These are phyloP conservation scores for Papilio xuthus DNA, from an alignment of 1,140 invertebrate species.

Conservation along the genomic window DNA sequence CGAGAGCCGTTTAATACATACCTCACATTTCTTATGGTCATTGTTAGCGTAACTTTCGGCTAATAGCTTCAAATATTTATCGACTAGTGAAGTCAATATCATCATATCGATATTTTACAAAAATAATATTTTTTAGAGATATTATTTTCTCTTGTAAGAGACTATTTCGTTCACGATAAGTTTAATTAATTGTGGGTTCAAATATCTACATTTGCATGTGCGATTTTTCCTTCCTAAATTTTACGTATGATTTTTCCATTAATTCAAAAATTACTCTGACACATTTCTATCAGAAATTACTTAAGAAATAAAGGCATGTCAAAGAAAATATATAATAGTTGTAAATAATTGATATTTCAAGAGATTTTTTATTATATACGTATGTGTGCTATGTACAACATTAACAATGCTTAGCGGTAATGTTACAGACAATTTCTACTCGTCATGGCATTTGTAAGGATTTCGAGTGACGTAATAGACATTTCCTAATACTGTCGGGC, in stretches of 20 bases:
- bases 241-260: no score
- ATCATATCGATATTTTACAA: not conserved
- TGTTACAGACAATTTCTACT: slow-evolving; percentile 22
- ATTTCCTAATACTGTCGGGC: slow-evolving; percentile 18
- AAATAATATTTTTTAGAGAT: no score
- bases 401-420: slow-evolving; percentile 17
- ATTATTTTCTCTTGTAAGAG: no score
- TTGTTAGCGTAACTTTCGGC: slow-evolving; percentile 38
- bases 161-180: not conserved
- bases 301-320: no score
- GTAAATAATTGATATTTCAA: not conserved
- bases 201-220: no score
- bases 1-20: slow-evolving; percentile 41
- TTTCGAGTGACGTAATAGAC: slow-evolving; percentile 26
- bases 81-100: not conserved
- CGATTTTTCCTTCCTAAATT: no score
- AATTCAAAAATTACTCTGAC: no score
- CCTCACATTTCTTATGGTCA: slow-evolving; percentile 41
- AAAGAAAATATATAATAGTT: no score
- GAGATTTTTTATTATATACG: not conserved
- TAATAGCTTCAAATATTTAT: slow-evolving; percentile 31
- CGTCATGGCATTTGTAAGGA: slow-evolving; percentile 27
- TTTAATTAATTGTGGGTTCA: no score
- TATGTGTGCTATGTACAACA: not conserved
- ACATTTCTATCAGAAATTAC: no score